A percentile compares a stretch with the other conserved stretches of the same genome.
These are phyloP conservation scores for Scophthalmus maximus DNA, from an alignment of 2,113 vertebrate genomes.

Conservation along the genomic window DNA sequence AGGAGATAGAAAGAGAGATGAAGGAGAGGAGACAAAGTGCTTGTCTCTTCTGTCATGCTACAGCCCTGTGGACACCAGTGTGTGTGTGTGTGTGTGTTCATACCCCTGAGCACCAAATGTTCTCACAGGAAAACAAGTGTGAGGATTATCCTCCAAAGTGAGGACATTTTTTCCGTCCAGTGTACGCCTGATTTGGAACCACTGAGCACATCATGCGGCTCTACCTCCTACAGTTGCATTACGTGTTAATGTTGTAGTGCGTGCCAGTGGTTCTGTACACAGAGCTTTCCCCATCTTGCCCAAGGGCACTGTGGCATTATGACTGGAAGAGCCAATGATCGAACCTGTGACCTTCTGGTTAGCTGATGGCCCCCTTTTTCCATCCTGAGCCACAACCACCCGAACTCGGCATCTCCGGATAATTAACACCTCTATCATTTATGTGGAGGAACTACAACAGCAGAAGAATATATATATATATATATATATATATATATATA, in stretches of 20 bases:
- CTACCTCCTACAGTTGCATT: neutral
- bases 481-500: too few relatives aligned
- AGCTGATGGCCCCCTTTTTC: too few relatives aligned
- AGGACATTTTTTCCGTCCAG: neutral
- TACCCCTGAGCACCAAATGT: conserved; percentile 7
- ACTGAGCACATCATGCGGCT: neutral
- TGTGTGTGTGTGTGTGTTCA: conserved; percentile 19
- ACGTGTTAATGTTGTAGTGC: neutral
- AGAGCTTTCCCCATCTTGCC: too few relatives aligned
- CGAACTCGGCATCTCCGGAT: too few relatives aligned
- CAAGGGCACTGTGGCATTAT: too few relatives aligned
- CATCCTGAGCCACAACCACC: too few relatives aligned
- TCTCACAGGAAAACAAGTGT: conserved; percentile 2
- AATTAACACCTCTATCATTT: too few relatives aligned
- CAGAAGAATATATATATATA: too few relatives aligned
- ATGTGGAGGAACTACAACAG: too few relatives aligned
- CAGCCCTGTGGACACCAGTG: conserved; percentile 43
- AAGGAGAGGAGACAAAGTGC: conserved; percentile 64
- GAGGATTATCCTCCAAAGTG: conserved; percentile 5
- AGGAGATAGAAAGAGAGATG: conserved; percentile 74
- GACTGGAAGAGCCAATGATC: too few relatives aligned
- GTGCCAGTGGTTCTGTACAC: neutral
- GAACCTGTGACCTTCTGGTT: too few relatives aligned
- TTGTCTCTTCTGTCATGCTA: conserved; percentile 56
- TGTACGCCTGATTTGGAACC: neutral